Base-by-base conservation (phyloP, 2,113 vertebrate species). In the Myotis lucifugus region DNA sequence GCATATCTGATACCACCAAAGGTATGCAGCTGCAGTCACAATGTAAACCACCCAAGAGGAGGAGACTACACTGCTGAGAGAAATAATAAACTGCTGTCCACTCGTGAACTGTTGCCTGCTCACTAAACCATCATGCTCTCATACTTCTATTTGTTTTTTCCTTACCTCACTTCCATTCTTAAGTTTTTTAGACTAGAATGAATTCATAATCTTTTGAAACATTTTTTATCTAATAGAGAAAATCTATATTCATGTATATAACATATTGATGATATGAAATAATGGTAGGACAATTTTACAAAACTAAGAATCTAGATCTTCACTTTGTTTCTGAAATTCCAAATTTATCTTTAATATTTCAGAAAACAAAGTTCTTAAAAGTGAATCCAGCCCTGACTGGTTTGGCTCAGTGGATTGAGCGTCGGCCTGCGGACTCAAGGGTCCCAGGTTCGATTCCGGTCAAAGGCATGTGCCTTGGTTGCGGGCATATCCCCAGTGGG, bases 1-100 rank as follows among this genome's bases (percentile, higher is more conserved):
- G 98, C 98, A 99, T 99, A 98, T 98, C 98, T 52, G 99, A 99
- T 96, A 98, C 98, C 29, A 97, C 98, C 84, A 99, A 98, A 99
- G 98, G 99, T 99, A 98, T 8, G 97, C 97, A 91, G 92, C 95
- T 96, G 91, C 92, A 50, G 89, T 90, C 97, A 90, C 81, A 50
- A 74, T 88, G 94, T 78, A 56, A 15, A 61, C 3, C 88, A 8
- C 93, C 86, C 90, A 97, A 98, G 97, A 97, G 76, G 95, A 88
- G 40, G 46, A 90, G 97, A 87, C 0, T 0, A 59, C 94, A 96
- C 29, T 92, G 91, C 95, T 97, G 94, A 93, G 91, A 91, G 78
- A 82, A 83, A 88, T 95, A 97, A 96, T 97, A 97, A 97, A 97
- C 66, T 95, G 69, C 94, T 97, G 92, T 92, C 96, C 81, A 52